A percentile compares a stretch with the other conserved stretches of the same genome.
phyloP scores from a whole-genome alignment of 2,888 invertebrate genomes.

The Xestoiulus laeticollis region DNA sequence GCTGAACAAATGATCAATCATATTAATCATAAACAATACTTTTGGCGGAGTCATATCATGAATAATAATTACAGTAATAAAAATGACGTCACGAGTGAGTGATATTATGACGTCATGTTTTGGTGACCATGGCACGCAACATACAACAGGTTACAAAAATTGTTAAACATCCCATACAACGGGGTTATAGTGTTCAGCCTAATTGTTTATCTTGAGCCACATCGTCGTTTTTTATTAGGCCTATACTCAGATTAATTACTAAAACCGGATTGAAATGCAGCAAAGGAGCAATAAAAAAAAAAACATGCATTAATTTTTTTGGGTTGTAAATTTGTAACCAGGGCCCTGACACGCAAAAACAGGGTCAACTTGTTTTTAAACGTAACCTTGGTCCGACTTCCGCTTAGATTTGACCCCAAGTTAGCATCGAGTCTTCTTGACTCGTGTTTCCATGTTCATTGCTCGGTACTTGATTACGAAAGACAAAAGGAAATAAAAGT shows the following conservation, averaged over 20 bases:
- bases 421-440: neutral
- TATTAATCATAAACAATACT: too few relatives aligned
- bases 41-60: too few relatives aligned
- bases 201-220: neutral
- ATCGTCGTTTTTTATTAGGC: neutral
- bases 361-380: constrained; percentile 33
- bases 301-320: neutral
- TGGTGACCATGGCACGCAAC: too few relatives aligned
- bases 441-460: neutral
- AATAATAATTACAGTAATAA: too few relatives aligned
- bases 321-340: neutral
- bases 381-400: constrained; percentile 28
- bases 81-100: too few relatives aligned
- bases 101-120: too few relatives aligned
- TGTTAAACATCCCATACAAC: too few relatives aligned
- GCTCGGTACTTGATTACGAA: neutral
- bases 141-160: too few relatives aligned
- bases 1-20: too few relatives aligned
- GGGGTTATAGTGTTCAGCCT: too few relatives aligned
- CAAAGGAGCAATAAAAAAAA: neutral
- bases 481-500: constrained; percentile 28
- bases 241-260: neutral
- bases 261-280: neutral
- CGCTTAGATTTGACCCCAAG: constrained; percentile 39
- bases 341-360: constrained; percentile 30